These are phyloP conservation scores for Ormyrus pomaceus DNA, from an alignment of 2,888 invertebrate genomes.

Conservation along the genomic window DNA sequence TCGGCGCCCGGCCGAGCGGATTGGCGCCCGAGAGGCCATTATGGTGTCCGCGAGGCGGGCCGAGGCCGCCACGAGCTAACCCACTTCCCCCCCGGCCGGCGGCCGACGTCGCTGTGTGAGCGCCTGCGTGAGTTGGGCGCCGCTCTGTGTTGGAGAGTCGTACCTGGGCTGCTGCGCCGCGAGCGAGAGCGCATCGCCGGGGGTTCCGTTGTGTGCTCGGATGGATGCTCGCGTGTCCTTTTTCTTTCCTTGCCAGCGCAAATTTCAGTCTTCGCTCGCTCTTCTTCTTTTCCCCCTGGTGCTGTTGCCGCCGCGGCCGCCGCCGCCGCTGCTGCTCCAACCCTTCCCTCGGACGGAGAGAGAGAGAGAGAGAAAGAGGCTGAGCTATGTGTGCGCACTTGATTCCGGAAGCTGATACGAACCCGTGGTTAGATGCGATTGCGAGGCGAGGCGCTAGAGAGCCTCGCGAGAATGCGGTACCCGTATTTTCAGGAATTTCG, in stretches of 20 bases:
- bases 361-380: too few relatives aligned
- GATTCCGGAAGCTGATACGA: constrained; percentile 60
- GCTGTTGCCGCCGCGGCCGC: background rate
- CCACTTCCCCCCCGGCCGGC: constrained; percentile 36
- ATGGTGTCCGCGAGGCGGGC: constrained; percentile 68
- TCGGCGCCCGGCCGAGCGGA: constrained; percentile 57
- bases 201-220: constrained; percentile 25
- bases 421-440: constrained; percentile 50
- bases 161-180: background rate
- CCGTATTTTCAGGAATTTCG: background rate
- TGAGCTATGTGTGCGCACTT: constrained; percentile 51
- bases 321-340: background rate
- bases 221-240: constrained; percentile 9
- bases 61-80: constrained; percentile 27
- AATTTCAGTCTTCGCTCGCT: too few relatives aligned
- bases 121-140: background rate
- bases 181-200: constrained; percentile 33
- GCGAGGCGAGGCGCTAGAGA: constrained; percentile 20
- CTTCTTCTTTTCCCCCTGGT: constrained; percentile 14
- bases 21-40: constrained; percentile 70
- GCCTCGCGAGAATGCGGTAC: background rate
- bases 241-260: background rate
- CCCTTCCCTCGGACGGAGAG: constrained; percentile 2
- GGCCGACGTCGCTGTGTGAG: background rate
- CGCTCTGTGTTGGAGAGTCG: too few relatives aligned